phyloP scores from a whole-genome alignment of 2,113 vertebrate species.

The Chionomys nivalis region DNA sequence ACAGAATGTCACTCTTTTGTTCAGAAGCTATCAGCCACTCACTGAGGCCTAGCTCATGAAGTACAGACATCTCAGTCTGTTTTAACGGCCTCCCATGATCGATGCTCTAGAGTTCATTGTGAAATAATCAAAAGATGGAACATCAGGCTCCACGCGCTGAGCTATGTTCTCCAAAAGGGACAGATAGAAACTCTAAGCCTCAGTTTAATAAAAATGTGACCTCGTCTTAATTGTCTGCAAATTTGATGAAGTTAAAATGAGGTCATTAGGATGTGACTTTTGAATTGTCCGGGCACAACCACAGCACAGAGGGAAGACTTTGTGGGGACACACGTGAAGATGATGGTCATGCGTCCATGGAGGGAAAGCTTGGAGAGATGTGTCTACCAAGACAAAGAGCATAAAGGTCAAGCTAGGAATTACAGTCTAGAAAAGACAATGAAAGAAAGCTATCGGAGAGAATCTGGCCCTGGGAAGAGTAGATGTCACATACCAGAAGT shows the following conservation, averaged over 20 bases:
- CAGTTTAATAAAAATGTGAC: not conserved
- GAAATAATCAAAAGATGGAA: not conserved
- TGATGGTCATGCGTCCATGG: accelerated
- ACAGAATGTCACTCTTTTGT: slow-evolving; percentile 34
- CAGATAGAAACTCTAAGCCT: not conserved
- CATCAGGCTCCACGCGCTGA: not conserved
- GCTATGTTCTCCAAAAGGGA: not conserved
- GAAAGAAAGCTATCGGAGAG: not conserved
- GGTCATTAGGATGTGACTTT: not conserved
- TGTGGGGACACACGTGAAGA: not conserved
- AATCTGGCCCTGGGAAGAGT: not conserved
- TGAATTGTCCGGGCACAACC: not conserved
- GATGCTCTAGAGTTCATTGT: not conserved
- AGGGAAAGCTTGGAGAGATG: not conserved
- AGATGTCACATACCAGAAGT: not conserved
- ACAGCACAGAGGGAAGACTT: not conserved
- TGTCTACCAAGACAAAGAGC: not conserved
- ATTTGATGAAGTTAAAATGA: not conserved
- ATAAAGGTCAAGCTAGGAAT: not conserved
- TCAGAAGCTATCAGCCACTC: slow-evolving; percentile 12
- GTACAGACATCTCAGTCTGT: slow-evolving; percentile 1
- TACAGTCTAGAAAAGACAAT: not conserved
- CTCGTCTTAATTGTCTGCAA: not conserved
- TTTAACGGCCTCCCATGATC: not conserved
- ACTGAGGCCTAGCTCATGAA: not conserved